phyloP scores from a whole-genome alignment of 2,797 vertebrate species.

The Danio choprae region DNA sequence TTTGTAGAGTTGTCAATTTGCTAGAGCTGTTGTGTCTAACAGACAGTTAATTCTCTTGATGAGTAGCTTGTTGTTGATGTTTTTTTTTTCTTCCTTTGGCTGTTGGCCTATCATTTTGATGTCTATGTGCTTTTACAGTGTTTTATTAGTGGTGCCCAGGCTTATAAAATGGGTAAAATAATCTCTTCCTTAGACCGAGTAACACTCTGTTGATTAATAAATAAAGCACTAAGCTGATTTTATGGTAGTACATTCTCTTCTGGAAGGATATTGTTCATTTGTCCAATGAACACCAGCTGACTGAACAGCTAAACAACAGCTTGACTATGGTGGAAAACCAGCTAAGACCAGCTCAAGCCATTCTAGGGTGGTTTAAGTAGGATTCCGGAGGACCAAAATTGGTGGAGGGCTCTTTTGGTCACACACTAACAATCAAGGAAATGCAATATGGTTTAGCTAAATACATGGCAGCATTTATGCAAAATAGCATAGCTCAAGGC shows the following conservation, averaged over 20 bases:
- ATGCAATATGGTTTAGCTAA: background rate
- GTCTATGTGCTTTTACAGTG: background rate
- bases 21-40: conserved; percentile 31
- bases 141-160: background rate
- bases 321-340: too few species aligned
- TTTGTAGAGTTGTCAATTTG: conserved; percentile 15
- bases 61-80: background rate
- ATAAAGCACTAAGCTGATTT: background rate
- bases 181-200: background rate
- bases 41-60: conserved; percentile 25
- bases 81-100: background rate
- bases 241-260: too few species aligned
- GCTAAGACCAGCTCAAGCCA: too few species aligned
- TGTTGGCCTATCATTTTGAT: background rate
- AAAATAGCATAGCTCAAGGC: background rate
- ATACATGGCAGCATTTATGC: background rate
- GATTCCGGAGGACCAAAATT: background rate
- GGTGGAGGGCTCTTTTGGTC: background rate
- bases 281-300: too few species aligned
- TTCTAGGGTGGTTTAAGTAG: too few species aligned
- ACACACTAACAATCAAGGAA: background rate
- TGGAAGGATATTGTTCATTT: too few species aligned
- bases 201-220: background rate
- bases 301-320: too few species aligned
- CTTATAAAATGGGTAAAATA: background rate